Percentiles rank a stretch among this genome's conserved stretches.
These are phyloP conservation scores for Neotoxoptera formosana DNA, from an alignment of 1,140 invertebrate genomes.

Conservation along the genomic window DNA sequence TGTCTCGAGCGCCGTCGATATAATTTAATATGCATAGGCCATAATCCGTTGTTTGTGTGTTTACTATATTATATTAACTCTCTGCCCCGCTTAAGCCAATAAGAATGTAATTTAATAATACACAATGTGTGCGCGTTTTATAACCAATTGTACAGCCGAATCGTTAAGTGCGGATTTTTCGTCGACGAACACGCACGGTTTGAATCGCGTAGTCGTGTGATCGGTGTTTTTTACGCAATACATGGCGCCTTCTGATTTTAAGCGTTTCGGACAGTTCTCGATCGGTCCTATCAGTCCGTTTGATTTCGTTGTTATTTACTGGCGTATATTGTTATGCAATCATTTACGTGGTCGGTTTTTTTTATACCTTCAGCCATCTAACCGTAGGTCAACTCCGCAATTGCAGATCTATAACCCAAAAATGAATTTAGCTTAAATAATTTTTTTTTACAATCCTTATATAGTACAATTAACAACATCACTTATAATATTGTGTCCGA, in stretches of 20 bases:
- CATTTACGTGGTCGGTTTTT: not conserved
- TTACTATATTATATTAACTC: not conserved
- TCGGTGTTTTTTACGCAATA: not conserved
- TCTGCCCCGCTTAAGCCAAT: not conserved
- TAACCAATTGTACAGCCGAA: not conserved
- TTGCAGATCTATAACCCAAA: not conserved
- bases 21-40: not conserved
- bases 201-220: not conserved
- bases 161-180: not conserved
- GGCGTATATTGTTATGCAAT: not conserved
- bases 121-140: not conserved
- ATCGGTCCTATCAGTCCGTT: not conserved
- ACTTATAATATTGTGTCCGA: too few relatives aligned
- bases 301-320: not conserved
- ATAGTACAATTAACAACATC: too few relatives aligned
- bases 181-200: not conserved
- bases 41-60: constrained; percentile 7
- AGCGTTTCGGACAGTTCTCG: not conserved
- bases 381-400: not conserved
- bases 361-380: not conserved
- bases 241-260: not conserved
- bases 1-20: not conserved
- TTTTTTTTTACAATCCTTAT: too few relatives aligned
- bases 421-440: not conserved
- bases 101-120: not conserved